These are phyloP conservation scores for Dicycla oo DNA, from an alignment of 2,888 invertebrate genomes.

Conservation along the genomic window DNA sequence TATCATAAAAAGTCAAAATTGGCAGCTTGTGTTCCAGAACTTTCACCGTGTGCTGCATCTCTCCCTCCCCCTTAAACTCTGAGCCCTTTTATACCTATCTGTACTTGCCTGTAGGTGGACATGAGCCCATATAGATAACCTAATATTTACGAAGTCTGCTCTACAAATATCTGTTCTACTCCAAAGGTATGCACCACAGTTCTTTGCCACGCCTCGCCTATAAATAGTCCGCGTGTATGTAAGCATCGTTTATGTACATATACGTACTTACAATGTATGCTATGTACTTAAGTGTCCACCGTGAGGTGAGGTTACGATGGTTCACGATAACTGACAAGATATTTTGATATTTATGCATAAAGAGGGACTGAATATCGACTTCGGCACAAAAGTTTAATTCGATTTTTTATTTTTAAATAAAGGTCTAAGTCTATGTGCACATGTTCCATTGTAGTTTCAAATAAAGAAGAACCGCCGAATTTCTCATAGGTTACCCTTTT, in stretches of 20 bases:
- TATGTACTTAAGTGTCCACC: conserved; percentile 1
- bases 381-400: background rate
- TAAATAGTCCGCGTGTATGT: conserved; percentile 51
- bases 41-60: background rate
- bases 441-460: too few species aligned
- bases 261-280: conserved; percentile 17
- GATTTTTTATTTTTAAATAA: too few species aligned
- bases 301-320: conserved; percentile 13
- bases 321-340: conserved; percentile 1
- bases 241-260: conserved; percentile 39
- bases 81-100: background rate
- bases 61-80: background rate
- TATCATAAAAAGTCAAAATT: too few species aligned
- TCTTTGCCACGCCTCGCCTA: conserved; percentile 59
- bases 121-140: background rate
- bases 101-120: background rate
- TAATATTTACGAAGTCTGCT: conserved; percentile 30
- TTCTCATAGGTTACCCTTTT: too few species aligned
- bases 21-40: background rate
- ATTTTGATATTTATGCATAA: conserved; percentile 1
- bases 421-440: too few species aligned
- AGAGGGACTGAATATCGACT: background rate
- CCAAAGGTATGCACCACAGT: conserved; percentile 44
- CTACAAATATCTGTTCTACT: conserved; percentile 40
- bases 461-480: too few species aligned